These are phyloP conservation scores for Alfaro cultratus DNA, from an alignment of 2,797 vertebrate genomes.

Conservation along the genomic window DNA sequence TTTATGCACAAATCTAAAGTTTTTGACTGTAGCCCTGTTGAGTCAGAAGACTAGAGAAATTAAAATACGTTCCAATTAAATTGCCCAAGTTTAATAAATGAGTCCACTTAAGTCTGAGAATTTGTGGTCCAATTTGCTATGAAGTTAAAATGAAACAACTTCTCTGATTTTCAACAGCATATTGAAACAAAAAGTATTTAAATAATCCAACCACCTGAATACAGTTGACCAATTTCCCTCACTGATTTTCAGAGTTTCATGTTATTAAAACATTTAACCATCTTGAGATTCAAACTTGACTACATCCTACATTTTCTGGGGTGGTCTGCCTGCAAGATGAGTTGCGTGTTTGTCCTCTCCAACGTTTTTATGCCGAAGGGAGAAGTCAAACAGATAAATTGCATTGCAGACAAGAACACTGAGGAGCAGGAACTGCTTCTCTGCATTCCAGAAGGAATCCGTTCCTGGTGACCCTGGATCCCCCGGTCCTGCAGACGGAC, in stretches of 20 bases:
- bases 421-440: slow-evolving; percentile 55
- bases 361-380: slow-evolving; percentile 36
- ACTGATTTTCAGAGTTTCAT: no score
- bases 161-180: not conserved
- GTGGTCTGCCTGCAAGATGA: slow-evolving; percentile 49
- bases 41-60: not conserved
- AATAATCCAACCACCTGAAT: no score
- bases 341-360: slow-evolving; percentile 23
- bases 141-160: not conserved
- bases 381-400: slow-evolving; percentile 50
- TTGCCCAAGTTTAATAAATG: not conserved
- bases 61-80: not conserved
- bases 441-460: slow-evolving; percentile 50
- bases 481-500: slow-evolving; percentile 39
- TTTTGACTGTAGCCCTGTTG: not conserved
- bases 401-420: slow-evolving; percentile 32
- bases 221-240: no score
- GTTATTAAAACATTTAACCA: not conserved
- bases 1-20: not conserved
- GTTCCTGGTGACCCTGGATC: slow-evolving; percentile 45
- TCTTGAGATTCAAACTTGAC: not conserved
- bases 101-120: not conserved
- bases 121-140: not conserved
- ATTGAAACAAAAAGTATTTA: no score
- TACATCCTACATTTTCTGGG: slow-evolving; percentile 16